Conservation (phyloP, 1,140 invertebrate genomes). For the Temnothorax longispinosus region DNA sequence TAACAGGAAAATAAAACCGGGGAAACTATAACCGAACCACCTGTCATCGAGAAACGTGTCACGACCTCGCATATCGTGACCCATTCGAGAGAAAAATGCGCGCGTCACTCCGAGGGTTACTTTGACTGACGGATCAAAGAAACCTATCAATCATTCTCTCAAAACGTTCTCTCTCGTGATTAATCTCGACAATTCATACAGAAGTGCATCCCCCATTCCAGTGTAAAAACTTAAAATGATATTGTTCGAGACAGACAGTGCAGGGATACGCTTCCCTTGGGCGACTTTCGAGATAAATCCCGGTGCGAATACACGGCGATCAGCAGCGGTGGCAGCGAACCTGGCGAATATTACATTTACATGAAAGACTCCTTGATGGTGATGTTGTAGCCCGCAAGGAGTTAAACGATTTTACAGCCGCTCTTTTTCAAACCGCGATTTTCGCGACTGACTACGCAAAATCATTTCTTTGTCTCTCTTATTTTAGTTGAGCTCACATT, state of each 20-base stretch:
- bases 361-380: conserved; percentile 4
- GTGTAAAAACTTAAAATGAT: not conserved
- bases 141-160: conserved; percentile 11
- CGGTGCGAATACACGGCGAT: not conserved
- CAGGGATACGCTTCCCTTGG: not conserved
- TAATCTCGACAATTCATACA: not conserved
- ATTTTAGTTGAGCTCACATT: not conserved
- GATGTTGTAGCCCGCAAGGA: conserved; percentile 30
- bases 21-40: conserved; percentile 50
- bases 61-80: not conserved
- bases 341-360: conserved; percentile 13
- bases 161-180: not conserved
- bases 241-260: not conserved
- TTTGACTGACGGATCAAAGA: not conserved
- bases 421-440: conserved; percentile 36
- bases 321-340: conserved; percentile 6
- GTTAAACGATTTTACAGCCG: conserved; percentile 34
- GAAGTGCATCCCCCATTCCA: not conserved
- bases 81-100: not conserved
- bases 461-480: not conserved
- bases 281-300: conserved; percentile 15
- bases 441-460: not conserved
- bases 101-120: not conserved
- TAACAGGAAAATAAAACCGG: conserved; percentile 49
- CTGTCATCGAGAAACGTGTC: conserved; percentile 18